These are phyloP conservation scores for Setipinna tenuifilis DNA, from an alignment of 2,797 vertebrate genomes.

Conservation along the genomic window DNA sequence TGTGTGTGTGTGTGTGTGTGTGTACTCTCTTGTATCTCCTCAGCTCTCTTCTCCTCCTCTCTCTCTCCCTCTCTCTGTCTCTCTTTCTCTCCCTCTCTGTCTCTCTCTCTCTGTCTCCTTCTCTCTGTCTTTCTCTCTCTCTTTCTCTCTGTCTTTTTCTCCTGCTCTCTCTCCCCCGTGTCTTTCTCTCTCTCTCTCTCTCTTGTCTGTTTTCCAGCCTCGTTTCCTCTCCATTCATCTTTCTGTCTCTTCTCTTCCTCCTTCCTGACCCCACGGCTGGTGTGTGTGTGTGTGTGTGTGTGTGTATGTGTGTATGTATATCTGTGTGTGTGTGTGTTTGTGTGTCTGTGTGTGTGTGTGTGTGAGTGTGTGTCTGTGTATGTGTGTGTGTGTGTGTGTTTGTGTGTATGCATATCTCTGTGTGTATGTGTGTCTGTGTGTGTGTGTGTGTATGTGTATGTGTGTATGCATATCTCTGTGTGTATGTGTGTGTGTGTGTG, in stretches of 20 bases:
- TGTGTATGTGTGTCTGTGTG: neutral
- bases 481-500: neutral
- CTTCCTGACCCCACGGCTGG: no score
- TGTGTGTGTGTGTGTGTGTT: neutral
- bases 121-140: neutral
- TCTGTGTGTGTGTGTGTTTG: no score
- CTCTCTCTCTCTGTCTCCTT: neutral
- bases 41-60: neutral
- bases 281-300: no score
- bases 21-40: neutral
- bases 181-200: neutral
- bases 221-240: no score
- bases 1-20: neutral
- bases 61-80: neutral
- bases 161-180: no score
- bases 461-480: neutral
- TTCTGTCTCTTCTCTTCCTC: no score
- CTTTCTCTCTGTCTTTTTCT: neutral
- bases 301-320: no score
- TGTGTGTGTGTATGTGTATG: conserved; percentile 3
- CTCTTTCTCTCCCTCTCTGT: neutral
- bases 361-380: neutral
- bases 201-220: no score
- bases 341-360: no score
- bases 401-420: neutral